Evolutionary conservation across 2,797 vertebrate species (phyloP).

Genomic region (Takifugu rubripes): DNA sequence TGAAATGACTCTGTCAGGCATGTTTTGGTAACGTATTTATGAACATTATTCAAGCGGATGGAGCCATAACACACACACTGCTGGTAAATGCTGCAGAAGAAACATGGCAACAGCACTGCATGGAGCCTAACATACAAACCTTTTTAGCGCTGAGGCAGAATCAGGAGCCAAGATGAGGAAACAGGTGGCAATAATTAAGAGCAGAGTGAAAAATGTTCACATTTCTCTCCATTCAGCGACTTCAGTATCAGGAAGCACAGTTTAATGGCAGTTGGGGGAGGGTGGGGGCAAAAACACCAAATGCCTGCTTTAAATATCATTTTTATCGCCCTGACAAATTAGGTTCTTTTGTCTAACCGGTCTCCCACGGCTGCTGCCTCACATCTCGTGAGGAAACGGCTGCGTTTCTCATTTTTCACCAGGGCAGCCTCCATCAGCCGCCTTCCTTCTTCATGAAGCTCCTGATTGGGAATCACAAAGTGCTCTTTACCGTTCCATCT

Average conservation of each 20-base stretch:
- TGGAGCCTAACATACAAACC: neutral
- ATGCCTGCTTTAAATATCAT: constrained; percentile 54
- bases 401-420: constrained; percentile 37
- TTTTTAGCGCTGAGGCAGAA: neutral
- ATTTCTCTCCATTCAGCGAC: constrained; percentile 66
- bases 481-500: neutral
- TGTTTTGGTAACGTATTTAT: constrained; percentile 61
- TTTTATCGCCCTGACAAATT: constrained; percentile 68
- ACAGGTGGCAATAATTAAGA: constrained; percentile 53
- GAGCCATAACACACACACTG: constrained; percentile 15
- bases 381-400: constrained; percentile 12
- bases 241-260: constrained; percentile 66
- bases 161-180: constrained; percentile 1
- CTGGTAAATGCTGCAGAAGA: constrained; percentile 12
- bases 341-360: constrained; percentile 38
- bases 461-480: constrained; percentile 31
- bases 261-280: constrained; percentile 58
- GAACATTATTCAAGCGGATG: constrained; percentile 48
- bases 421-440: constrained; percentile 11
- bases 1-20: constrained; percentile 60
- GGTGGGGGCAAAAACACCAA: constrained; percentile 37
- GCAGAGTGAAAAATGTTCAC: constrained; percentile 60
- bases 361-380: constrained; percentile 31
- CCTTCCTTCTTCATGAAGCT: constrained; percentile 34
- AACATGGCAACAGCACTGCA: constrained; percentile 20